Evolutionary conservation across 2,888 invertebrate genomes (phyloP), one percentile per base, ranked within the genome.

Genomic region (Nomada hirtipes): DNA sequence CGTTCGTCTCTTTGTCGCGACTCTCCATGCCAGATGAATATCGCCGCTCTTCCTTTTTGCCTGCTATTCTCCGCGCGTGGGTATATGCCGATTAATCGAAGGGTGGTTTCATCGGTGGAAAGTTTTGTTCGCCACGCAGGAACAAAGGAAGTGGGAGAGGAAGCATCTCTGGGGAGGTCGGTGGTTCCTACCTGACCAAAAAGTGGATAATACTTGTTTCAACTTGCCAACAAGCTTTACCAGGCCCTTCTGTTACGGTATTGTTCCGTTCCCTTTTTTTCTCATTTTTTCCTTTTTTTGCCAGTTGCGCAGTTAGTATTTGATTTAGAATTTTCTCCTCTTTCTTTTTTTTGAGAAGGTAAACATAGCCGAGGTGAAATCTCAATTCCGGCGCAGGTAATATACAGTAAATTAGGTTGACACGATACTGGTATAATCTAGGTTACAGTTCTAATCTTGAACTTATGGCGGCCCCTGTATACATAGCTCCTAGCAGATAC

Each of bases 1-100:
- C 44, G 44, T 79, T 81, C 77, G 88, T 83, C 68, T 84, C 82
- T 83, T 90, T 89, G 90, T 90, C 83, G 76, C 70, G 59, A 57
- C 20, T 70, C 36, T 65, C 53, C 47, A 64, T 73, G 65, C 76
- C 78, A 82, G 86, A 89, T 82, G 74, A 84, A 73, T 88, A 87
- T 89, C 87, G 70, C 42, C n/a, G 29, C 36, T 42, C 36, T 57
- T 42, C 26, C 69, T 60, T 78, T 82, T 76, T 69, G 3, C 20
- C 42, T 9, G n/a, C 59, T 59, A 74, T 71, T 70, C 68, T 69
- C 69, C 65, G 70, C 64, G 63, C 57, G 68, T 69, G 75, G 71
- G 60, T 78, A 72, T 74, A 82, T 84, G 50, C 29, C 84, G 83
- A 82, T 84, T 88, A 80, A 90, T 86, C 83, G 80, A 57, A 74